A percentile compares a stretch with the other conserved stretches of the same genome.
Conservation (phyloP, 2,888 invertebrate genomes). For the Conus canariensis region DNA sequence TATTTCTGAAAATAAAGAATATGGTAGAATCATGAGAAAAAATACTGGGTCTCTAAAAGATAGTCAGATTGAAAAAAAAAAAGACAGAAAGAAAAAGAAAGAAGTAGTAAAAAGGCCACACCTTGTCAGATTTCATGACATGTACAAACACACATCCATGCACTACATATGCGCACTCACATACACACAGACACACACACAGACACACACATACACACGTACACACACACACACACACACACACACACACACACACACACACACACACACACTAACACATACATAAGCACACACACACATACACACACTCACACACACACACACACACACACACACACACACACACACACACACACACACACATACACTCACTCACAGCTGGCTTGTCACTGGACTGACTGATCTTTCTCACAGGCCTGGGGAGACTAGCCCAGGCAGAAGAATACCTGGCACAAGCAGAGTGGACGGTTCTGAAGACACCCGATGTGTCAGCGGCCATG, state of each 20-base stretch:
- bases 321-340: neutral
- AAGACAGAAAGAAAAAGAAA: no score
- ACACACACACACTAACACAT: neutral
- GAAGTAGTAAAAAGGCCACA: no score
- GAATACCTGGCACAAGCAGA: slow-evolving; percentile 78
- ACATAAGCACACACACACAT: neutral
- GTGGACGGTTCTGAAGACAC: slow-evolving; percentile 78
- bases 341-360: slow-evolving; percentile 15
- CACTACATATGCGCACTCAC: no score
- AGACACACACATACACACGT: neutral
- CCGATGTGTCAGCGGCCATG: slow-evolving; percentile 77
- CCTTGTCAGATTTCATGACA: no score
- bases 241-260: neutral
- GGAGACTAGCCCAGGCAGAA: slow-evolving; percentile 76
- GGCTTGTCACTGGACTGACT: neutral
- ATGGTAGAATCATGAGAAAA: no score
- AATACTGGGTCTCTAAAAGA: no score
- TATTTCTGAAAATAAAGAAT: no score
- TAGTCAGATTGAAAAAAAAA: no score
- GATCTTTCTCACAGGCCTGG: slow-evolving; percentile 67
- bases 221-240: neutral
- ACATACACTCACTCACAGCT: neutral
- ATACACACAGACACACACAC: no score
- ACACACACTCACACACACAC: neutral
- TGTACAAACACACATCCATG: no score